A percentile compares a stretch with the other conserved stretches of the same genome.
These are phyloP conservation scores for Epistrophella euchroma DNA, from an alignment of 2,888 invertebrate genomes.

Conservation along the genomic window DNA sequence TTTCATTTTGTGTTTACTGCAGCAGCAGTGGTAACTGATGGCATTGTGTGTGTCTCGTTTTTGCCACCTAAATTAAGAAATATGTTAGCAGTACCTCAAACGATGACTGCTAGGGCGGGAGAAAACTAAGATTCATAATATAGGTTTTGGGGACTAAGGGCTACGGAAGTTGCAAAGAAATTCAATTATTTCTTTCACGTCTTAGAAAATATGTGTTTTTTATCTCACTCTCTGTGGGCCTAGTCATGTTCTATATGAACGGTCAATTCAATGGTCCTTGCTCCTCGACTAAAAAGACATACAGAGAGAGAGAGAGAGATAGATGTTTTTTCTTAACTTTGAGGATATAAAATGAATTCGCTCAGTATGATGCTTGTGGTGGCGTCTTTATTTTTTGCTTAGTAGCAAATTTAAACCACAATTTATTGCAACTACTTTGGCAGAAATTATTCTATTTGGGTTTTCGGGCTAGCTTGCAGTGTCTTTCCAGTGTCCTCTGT, in stretches of 20 bases:
- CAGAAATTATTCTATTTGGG: constrained; percentile 61
- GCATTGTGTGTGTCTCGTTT: constrained; percentile 29
- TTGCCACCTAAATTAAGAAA: constrained; percentile 53
- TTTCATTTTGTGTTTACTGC: constrained; percentile 29
- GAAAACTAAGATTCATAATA: constrained; percentile 8
- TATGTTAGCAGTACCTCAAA: constrained; percentile 42
- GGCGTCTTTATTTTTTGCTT: constrained; percentile 65
- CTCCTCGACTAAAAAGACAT: not conserved
- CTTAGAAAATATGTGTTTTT: constrained; percentile 56
- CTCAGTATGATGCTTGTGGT: constrained; percentile 21
- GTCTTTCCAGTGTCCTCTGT: not conserved
- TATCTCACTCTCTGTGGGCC: constrained; percentile 8
- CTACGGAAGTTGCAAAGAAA: constrained; percentile 1
- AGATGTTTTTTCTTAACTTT: not conserved
- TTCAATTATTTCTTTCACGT: constrained; percentile 71
- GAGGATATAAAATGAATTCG: not conserved
- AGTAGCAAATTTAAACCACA: constrained; percentile 71
- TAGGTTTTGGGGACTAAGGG: not conserved
- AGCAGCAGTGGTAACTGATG: not conserved
- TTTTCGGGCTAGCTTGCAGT: not conserved
- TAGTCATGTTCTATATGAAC: constrained; percentile 50
- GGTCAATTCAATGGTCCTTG: constrained; percentile 70
- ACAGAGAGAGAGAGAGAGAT: not conserved
- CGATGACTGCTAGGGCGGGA: constrained; percentile 39
- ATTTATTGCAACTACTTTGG: constrained; percentile 73